phyloP scores from a whole-genome alignment of 2,113 vertebrate species.

The Xenus cinereus region DNA sequence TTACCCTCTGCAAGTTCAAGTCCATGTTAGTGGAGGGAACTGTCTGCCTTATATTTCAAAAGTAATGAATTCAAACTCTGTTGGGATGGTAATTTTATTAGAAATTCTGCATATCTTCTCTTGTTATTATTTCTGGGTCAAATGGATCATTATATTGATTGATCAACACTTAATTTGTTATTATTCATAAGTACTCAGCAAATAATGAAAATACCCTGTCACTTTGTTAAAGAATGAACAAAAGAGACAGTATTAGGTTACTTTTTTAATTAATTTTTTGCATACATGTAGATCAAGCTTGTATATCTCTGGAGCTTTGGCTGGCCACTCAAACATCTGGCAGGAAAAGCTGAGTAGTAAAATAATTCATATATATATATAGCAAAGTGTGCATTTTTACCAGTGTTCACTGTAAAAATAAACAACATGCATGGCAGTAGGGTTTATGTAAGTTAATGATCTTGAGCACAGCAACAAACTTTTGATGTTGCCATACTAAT shows the following conservation, averaged over 20 bases:
- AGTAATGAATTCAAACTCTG: slow-evolving; percentile 64
- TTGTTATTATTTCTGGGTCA: slow-evolving; percentile 55
- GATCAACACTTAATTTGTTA: slow-evolving; percentile 50
- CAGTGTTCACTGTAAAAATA: neutral
- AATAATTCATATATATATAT: neutral
- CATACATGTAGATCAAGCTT: neutral
- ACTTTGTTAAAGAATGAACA: slow-evolving; percentile 2
- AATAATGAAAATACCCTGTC: slow-evolving; percentile 40
- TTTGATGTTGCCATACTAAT: neutral
- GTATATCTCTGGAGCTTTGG: neutral
- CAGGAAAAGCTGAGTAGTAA: neutral
- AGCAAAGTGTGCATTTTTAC: neutral
- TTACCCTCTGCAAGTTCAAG: slow-evolving; percentile 57
- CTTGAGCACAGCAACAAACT: neutral
- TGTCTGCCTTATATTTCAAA: slow-evolving; percentile 55
- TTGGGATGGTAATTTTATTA: slow-evolving; percentile 63
- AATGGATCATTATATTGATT: slow-evolving; percentile 59
- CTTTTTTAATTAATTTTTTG: slow-evolving; percentile 19
- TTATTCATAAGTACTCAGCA: slow-evolving; percentile 30
- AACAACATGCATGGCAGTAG: neutral
- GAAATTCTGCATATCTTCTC: slow-evolving; percentile 21
- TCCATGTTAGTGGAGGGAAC: slow-evolving; percentile 23
- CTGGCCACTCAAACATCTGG: neutral
- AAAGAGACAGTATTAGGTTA: neutral
- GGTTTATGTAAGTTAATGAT: neutral